Evolutionary conservation across 2,113 vertebrate genomes (phyloP), one percentile per base, ranked within the genome.

Genomic region (Ranitomeya variabilis): DNA sequence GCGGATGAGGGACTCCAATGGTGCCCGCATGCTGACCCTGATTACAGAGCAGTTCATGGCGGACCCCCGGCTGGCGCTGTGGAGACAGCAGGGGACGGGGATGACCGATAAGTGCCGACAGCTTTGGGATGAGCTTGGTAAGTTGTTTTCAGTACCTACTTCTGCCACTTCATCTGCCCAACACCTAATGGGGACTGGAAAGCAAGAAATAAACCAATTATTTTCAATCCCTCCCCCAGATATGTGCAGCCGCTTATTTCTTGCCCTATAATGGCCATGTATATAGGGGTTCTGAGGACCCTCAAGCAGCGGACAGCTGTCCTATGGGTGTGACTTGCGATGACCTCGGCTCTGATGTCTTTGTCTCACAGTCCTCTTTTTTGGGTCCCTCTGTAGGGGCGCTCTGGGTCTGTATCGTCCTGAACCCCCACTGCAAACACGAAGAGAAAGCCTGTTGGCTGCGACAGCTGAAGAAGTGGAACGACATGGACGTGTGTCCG

Each of bases 1-100:
- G 78, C 96, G 97, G 86, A 99, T 99, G 98, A 95, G 98, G 89
- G 98, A 99, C 94, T 99, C 98, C 76, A 99, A 99, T 0, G 98
- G 98, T 23, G 98, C 98, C 87, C 95, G 98, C 89, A 99, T 99
- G 98, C 95, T 99, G 91, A 99, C 98, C 0, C 82, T 99, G 90
- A 99, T 99, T 91, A 99, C 98, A 0, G 98, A 99, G 87, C 98
- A 99, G 93, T 99, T 99, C 87, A 99, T 99, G 98, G 98, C 98
- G 0, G 98, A 99, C 90, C 98, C 98, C 16, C 97, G 98, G 14
- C 96, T 99, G 91, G 97, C 97, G 21, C 96, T 99, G 86, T 99
- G 98, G 98, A 96, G 98, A 90, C 98, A 99, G 91, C 98, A 99
- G 93, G 98, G 98, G 76, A 98, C 98, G 0, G 97, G 97, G 92